These are phyloP conservation scores for Maylandia zebra DNA, from an alignment of 2,113 vertebrate genomes.

Conservation along the genomic window DNA sequence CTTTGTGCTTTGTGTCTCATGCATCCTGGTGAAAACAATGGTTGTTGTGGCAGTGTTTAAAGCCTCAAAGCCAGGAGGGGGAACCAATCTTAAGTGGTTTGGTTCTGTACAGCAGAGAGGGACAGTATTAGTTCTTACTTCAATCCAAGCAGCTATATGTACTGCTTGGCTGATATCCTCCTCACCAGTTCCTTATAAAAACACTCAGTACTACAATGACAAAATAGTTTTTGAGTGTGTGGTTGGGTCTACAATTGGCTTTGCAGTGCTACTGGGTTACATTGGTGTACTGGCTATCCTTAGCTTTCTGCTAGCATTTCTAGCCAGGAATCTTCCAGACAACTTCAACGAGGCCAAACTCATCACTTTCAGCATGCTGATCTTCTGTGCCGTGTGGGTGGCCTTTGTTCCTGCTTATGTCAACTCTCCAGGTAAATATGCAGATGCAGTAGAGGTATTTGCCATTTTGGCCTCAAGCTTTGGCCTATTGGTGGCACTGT, in stretches of 20 bases:
- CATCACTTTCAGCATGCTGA: conserved; percentile 1
- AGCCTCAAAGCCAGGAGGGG: conserved; percentile 21
- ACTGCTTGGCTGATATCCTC: conserved; percentile 45
- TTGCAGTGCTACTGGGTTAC: conserved; percentile 52
- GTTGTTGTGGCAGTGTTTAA: conserved; percentile 40
- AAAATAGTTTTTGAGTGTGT: conserved; percentile 63
- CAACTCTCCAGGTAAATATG: neutral
- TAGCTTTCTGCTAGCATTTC: conserved; percentile 64
- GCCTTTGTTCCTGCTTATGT: conserved; percentile 3
- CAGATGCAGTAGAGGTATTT: neutral
- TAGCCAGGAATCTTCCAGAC: conserved; percentile 65
- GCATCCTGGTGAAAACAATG: conserved; percentile 40
- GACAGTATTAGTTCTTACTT: conserved; percentile 45
- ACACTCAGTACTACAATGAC: conserved; percentile 37
- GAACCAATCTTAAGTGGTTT: conserved; percentile 47
- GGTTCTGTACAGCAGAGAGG: conserved; percentile 55
- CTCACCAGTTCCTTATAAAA: conserved; percentile 41
- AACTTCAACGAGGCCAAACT: conserved; percentile 27
- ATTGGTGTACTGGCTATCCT: conserved; percentile 56
- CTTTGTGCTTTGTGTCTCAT: conserved; percentile 41
- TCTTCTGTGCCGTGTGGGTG: neutral
- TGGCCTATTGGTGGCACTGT: conserved; percentile 58
- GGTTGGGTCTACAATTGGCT: conserved; percentile 52
- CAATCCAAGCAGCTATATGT: conserved; percentile 53
- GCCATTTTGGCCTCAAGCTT: conserved; percentile 33